Base-by-base conservation (phyloP, 2,113 vertebrate genomes). In the Brachyhypopomus gauderio region DNA sequence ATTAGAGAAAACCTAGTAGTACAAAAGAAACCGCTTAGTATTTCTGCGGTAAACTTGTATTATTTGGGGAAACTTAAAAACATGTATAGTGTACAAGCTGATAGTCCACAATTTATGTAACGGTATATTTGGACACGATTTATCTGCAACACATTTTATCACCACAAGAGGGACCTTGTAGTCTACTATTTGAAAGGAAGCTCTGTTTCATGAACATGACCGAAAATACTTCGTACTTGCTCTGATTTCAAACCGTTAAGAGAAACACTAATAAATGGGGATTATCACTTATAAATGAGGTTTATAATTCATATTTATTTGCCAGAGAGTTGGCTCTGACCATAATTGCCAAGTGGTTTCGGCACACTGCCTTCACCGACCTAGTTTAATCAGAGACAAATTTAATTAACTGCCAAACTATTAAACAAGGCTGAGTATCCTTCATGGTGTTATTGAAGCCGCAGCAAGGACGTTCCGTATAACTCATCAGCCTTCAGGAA, bases 81-180 rank as follows among this genome's bases (percentile, higher is more conserved):
- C 2, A 62, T 62, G 59, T 11, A 52, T 14, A 14, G 12, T 52
- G 11, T 52, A 14, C 45, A 62, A 62, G 27, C 16, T 9, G 62
- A 64, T 9, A 63, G 22, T 63, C 60, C 11, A 63, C 20, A 5
- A 14, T 34, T 55, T 36, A 52, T 60, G 71, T 73, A 16, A 30
- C 16, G 4, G 2, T 36, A 4, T 6, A n/a, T 16, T 25, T 67
- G 48, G 11, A 22, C 41, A 23, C 19, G 20, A 1, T 66, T 64
- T 23, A 22, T 52, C 25, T 74, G 78, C 27, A 56, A 38, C 36
- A 55, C 48, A 56, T 38, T 56, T 25, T 45, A n/a, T 66, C 45
- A 66, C 71, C 79, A 74, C 71, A 20, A 80, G 79, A 80, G 79
- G 60, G 71, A 74, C 38, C 60, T 25, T 41, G 34, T 9, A 36